These are phyloP conservation scores for Esox lucius DNA, from an alignment of 2,797 vertebrate genomes.

Conservation along the genomic window DNA sequence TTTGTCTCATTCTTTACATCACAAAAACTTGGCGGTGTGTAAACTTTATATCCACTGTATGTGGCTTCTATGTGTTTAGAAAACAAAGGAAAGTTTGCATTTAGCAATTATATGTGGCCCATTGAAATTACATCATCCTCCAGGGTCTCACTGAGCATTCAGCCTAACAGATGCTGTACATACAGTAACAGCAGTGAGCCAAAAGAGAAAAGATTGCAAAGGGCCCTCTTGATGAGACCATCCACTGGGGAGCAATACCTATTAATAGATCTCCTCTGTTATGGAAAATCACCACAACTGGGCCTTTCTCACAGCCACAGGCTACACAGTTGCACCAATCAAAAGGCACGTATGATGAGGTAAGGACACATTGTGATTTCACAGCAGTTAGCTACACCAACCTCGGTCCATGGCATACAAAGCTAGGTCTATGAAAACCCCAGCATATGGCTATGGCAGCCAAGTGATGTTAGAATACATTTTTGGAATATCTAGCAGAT, in stretches of 20 bases:
- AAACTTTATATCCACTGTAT: no score
- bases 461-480: neutral
- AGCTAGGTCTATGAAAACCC: slow-evolving; percentile 7
- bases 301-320: slow-evolving; percentile 30
- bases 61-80: no score
- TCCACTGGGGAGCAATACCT: slow-evolving; percentile 29
- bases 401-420: slow-evolving; percentile 12
- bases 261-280: slow-evolving; percentile 53
- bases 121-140: neutral
- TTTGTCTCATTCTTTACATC: no score
- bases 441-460: neutral
- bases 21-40: no score
- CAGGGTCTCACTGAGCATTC: neutral
- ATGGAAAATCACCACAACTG: slow-evolving; percentile 64
- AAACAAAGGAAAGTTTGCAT: slow-evolving; percentile 8
- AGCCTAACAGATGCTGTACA: neutral
- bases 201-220: neutral
- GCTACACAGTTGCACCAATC: slow-evolving; percentile 9
- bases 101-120: slow-evolving; percentile 16
- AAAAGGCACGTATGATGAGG: slow-evolving; percentile 18
- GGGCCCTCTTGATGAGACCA: slow-evolving; percentile 21
- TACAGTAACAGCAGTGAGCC: neutral
- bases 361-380: slow-evolving; percentile 26
- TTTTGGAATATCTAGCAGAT: slow-evolving; percentile 26
- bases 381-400: neutral